Conservation (phyloP, 2,113 vertebrate species). For the Pelusios castaneus region DNA sequence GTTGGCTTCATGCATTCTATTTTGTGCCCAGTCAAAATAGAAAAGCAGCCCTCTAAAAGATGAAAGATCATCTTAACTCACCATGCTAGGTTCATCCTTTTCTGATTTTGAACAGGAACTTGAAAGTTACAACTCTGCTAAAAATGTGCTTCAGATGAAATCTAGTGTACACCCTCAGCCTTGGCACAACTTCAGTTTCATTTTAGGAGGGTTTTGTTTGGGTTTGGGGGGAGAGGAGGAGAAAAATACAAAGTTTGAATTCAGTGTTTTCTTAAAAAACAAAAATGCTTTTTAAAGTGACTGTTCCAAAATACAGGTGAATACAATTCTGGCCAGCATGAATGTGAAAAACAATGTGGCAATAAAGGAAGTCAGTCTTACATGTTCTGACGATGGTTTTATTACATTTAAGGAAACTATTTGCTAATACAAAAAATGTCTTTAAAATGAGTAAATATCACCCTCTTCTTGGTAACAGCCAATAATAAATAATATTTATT, state of each 20-base stretch:
- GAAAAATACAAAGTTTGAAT: not conserved
- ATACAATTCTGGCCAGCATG: conserved; percentile 7
- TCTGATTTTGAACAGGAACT: not conserved
- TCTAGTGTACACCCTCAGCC: not conserved
- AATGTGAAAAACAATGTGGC: not conserved
- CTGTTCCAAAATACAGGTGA: not conserved
- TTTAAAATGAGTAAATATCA: not conserved
- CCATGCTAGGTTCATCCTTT: not conserved
- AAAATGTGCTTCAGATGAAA: not conserved
- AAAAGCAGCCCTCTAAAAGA: not conserved
- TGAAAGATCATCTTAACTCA: not conserved
- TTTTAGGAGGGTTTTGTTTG: not conserved
- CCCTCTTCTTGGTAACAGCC: not conserved
- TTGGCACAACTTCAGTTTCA: conserved; percentile 23
- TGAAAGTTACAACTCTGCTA: not conserved
- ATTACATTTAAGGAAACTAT: not conserved
- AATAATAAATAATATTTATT: not conserved
- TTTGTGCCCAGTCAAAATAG: not conserved
- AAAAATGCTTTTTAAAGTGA: not conserved
- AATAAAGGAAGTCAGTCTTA: not conserved
- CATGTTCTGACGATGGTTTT: not conserved
- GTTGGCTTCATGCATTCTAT: not conserved
- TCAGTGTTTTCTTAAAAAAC: not conserved
- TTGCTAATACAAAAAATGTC: not conserved
- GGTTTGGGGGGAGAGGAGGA: not conserved